Conservation (phyloP, 2,113 vertebrate genomes). For the Toxotes chatareus region DNA sequence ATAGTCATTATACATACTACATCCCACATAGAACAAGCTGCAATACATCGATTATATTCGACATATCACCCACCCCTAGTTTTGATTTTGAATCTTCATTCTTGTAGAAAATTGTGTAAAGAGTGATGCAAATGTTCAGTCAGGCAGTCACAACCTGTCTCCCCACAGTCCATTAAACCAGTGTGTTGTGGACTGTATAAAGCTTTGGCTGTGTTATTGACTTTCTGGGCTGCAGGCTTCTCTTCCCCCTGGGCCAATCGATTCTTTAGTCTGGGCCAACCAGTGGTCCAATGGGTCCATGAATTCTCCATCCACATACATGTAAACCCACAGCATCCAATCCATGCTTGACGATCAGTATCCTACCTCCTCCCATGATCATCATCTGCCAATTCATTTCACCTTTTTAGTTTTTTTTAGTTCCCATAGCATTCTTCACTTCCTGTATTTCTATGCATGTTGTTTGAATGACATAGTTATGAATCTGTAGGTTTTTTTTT, state of each 20-base stretch:
- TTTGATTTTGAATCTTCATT: slow-evolving; percentile 28
- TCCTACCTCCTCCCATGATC: slow-evolving; percentile 45
- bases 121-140: slow-evolving; percentile 49
- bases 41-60: too few relatives aligned
- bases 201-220: slow-evolving; percentile 64
- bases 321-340: slow-evolving; percentile 28
- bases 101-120: not conserved
- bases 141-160: slow-evolving; percentile 41
- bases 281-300: slow-evolving; percentile 35
- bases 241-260: slow-evolving; percentile 55
- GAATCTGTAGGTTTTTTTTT: slow-evolving; percentile 64
- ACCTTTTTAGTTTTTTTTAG: slow-evolving; percentile 35
- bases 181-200: slow-evolving; percentile 51
- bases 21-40: too few relatives aligned
- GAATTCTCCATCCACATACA: slow-evolving; percentile 44
- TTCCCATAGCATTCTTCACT: slow-evolving; percentile 45
- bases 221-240: slow-evolving; percentile 57
- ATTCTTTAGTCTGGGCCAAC: slow-evolving; percentile 74
- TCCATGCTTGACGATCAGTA: slow-evolving; percentile 41
- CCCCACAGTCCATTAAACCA: slow-evolving; percentile 65
- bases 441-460: slow-evolving; percentile 61
- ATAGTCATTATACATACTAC: too few relatives aligned
- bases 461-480: slow-evolving; percentile 55
- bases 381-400: slow-evolving; percentile 55
- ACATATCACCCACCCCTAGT: not conserved